Evolutionary conservation across 2,888 invertebrate species (phyloP).

Genomic region (Cephus nigrinus): DNA sequence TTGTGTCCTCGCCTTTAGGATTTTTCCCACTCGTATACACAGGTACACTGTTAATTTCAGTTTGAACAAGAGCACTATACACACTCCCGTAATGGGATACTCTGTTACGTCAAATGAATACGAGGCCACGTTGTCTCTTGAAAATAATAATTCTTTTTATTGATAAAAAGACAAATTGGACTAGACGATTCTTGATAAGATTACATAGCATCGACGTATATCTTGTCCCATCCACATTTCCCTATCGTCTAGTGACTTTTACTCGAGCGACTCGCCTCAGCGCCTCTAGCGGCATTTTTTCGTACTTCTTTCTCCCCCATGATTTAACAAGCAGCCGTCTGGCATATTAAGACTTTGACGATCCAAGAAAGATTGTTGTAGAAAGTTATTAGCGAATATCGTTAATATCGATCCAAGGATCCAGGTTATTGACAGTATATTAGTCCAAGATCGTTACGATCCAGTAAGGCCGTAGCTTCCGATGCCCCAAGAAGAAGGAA

Average conservation of each 20-base stretch:
- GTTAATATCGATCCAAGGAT: background rate
- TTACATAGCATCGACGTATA: background rate
- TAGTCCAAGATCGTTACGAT: background rate
- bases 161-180: background rate
- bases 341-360: too few species aligned
- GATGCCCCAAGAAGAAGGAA: slow-evolving; percentile 20
- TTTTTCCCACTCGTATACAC: background rate
- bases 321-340: too few species aligned
- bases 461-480: background rate
- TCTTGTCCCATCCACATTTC: background rate
- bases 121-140: background rate
- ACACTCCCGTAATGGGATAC: background rate
- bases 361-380: background rate
- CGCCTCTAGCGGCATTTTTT: background rate
- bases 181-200: too few species aligned
- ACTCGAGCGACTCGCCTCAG: background rate
- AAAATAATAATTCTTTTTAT: background rate
- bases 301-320: background rate
- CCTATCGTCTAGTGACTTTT: background rate
- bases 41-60: too few species aligned
- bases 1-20: background rate
- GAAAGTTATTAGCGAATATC: background rate
- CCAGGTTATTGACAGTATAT: background rate
- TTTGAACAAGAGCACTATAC: too few species aligned
- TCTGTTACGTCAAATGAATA: background rate